These are phyloP conservation scores for Tympanuchus pallidicinctus DNA, from an alignment of 2,113 vertebrate species.

Conservation along the genomic window DNA sequence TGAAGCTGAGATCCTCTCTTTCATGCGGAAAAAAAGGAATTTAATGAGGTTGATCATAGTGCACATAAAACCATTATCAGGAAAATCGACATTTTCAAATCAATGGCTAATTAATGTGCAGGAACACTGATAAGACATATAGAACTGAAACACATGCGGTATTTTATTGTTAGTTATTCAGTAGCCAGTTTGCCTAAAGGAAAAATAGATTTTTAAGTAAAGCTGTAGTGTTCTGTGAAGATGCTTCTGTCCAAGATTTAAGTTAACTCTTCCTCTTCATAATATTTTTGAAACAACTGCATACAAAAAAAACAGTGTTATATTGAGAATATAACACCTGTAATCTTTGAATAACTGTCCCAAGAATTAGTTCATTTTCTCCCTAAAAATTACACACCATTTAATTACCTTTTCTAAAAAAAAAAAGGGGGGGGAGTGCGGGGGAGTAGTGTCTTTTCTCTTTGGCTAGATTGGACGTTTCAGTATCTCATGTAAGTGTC, in stretches of 20 bases:
- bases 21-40: slow-evolving; percentile 36
- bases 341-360: neutral
- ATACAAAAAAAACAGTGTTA: neutral
- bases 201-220: slow-evolving; percentile 43
- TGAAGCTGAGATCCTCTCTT: neutral
- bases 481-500: neutral
- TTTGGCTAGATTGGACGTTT: neutral
- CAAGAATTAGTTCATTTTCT: neutral
- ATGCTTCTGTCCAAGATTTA: neutral
- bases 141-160: neutral
- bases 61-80: slow-evolving; percentile 47
- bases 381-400: neutral
- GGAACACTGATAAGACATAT: neutral
- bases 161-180: slow-evolving; percentile 18
- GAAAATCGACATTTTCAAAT: slow-evolving; percentile 16
- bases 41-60: slow-evolving; percentile 19
- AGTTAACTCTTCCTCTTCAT: slow-evolving; percentile 3
- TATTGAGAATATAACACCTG: neutral
- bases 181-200: neutral
- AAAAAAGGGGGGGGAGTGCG: neutral
- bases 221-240: neutral
- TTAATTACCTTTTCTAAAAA: neutral
- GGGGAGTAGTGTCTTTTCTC: neutral
- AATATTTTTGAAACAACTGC: neutral
- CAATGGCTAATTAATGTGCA: slow-evolving; percentile 46